Conservation (phyloP, 2,888 invertebrate genomes). For the Zygogramma bicolorata region DNA sequence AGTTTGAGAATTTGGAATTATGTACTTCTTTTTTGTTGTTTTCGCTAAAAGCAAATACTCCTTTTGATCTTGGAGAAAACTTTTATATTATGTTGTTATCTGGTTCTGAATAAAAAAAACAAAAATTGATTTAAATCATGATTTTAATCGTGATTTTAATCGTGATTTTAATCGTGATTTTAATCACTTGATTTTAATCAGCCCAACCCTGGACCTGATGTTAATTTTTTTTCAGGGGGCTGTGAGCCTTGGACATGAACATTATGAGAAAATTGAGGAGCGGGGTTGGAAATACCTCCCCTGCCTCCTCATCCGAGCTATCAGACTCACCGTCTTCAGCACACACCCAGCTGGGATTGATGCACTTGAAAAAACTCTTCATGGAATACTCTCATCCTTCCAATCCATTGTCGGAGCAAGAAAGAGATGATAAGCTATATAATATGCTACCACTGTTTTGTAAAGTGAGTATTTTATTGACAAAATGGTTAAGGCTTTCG, state of each 20-base stretch:
- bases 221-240: slow-evolving; percentile 15
- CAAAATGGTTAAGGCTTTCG: too few species aligned
- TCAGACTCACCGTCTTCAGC: slow-evolving; percentile 75
- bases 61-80: too few species aligned
- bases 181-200: too few species aligned
- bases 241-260: slow-evolving; percentile 74
- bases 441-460: slow-evolving; percentile 98
- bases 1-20: too few species aligned
- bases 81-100: too few species aligned
- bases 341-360: slow-evolving; percentile 90
- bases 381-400: slow-evolving; percentile 93
- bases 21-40: too few species aligned
- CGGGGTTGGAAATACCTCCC: slow-evolving; percentile 68
- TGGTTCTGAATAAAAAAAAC: too few species aligned
- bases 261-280: slow-evolving; percentile 92
- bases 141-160: too few species aligned
- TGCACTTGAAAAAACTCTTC: slow-evolving; percentile 96
- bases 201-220: too few species aligned
- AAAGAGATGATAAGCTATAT: slow-evolving; percentile 93
- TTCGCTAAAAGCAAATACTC: too few species aligned
- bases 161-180: too few species aligned
- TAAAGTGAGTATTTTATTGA: slow-evolving; percentile 87
- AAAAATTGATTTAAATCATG: too few species aligned
- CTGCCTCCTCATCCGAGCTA: slow-evolving; percentile 70
- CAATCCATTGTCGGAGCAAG: slow-evolving; percentile 82